Conservation (phyloP, 2,113 vertebrate genomes). For the Brachyhypopomus gauderio region DNA sequence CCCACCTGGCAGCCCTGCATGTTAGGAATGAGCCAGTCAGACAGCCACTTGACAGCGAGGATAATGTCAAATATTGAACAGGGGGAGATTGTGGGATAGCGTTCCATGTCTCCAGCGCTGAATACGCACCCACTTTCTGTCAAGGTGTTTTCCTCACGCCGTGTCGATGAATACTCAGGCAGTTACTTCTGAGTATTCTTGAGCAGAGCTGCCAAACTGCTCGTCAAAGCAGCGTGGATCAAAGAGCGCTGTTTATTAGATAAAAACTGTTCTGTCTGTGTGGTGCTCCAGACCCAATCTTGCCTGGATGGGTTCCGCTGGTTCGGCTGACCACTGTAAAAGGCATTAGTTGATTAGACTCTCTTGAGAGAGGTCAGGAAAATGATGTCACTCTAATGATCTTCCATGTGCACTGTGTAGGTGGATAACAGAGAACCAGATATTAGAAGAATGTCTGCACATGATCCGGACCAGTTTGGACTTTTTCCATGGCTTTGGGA, state of each 20-base stretch:
- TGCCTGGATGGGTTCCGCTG: slow-evolving; percentile 44
- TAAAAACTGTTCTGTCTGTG: slow-evolving; percentile 51
- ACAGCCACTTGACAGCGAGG: slow-evolving; percentile 43
- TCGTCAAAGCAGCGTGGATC: slow-evolving; percentile 44
- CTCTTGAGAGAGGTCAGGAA: slow-evolving; percentile 30
- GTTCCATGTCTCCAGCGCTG: slow-evolving; percentile 44
- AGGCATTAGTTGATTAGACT: slow-evolving; percentile 1
- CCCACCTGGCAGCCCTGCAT: slow-evolving; percentile 41
- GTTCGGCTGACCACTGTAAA: slow-evolving; percentile 10
- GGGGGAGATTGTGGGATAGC: slow-evolving; percentile 42
- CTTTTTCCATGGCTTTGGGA: slow-evolving; percentile 4
- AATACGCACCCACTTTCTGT: slow-evolving; percentile 64
- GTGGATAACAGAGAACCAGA: slow-evolving; percentile 36
- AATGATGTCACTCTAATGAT: slow-evolving; percentile 46
- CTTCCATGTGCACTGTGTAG: slow-evolving; percentile 14
- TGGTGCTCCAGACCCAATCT: slow-evolving; percentile 46
- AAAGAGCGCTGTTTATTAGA: slow-evolving; percentile 48
- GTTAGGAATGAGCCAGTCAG: slow-evolving; percentile 43
- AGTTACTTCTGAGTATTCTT: slow-evolving; percentile 32
- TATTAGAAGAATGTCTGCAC: slow-evolving; percentile 20
- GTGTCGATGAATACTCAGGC: slow-evolving; percentile 56
- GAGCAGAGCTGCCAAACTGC: slow-evolving; percentile 45
- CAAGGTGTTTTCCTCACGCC: slow-evolving; percentile 57
- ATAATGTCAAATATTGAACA: slow-evolving; percentile 54
- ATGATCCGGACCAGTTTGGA: neutral